phyloP scores from a whole-genome alignment of 2,888 invertebrate species.

The Abrostola triplasia region DNA sequence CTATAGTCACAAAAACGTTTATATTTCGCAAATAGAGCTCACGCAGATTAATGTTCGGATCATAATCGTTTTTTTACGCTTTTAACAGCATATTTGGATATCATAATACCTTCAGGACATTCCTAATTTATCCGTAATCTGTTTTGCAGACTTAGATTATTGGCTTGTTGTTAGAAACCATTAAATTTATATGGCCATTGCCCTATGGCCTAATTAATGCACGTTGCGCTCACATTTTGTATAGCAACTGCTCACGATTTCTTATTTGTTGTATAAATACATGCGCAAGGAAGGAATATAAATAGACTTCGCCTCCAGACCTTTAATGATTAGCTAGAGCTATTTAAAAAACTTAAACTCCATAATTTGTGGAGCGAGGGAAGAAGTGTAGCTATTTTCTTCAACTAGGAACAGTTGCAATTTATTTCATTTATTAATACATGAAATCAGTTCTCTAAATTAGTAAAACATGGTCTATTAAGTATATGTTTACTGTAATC shows the following conservation, averaged over 20 bases:
- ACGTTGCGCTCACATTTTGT: conserved; percentile 57
- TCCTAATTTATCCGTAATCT: conserved; percentile 24
- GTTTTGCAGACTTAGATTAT: conserved; percentile 67
- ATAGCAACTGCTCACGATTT: conserved; percentile 14
- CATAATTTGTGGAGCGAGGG: no score
- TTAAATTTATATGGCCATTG: conserved; percentile 70
- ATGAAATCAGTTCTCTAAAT: neutral
- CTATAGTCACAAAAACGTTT: conserved; percentile 48
- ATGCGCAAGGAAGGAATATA: neutral
- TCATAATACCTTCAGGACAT: conserved; percentile 25
- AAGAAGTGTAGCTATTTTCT: neutral
- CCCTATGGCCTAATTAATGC: conserved; percentile 42
- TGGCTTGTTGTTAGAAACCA: conserved; percentile 73
- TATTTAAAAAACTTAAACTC: neutral
- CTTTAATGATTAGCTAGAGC: neutral
- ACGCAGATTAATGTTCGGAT: no score
- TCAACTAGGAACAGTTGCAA: neutral
- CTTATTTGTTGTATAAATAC: neutral
- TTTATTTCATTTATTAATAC: neutral
- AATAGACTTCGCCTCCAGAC: neutral
- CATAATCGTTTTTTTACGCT: neutral
- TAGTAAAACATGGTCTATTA: neutral
- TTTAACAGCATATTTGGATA: conserved; percentile 2
- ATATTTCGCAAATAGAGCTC: conserved; percentile 14
- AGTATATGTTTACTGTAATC: conserved; percentile 19